A percentile compares a stretch with the other conserved stretches of the same genome.
phyloP scores from a whole-genome alignment of 2,888 invertebrate species.

The Caenorhabditis sp. region DNA sequence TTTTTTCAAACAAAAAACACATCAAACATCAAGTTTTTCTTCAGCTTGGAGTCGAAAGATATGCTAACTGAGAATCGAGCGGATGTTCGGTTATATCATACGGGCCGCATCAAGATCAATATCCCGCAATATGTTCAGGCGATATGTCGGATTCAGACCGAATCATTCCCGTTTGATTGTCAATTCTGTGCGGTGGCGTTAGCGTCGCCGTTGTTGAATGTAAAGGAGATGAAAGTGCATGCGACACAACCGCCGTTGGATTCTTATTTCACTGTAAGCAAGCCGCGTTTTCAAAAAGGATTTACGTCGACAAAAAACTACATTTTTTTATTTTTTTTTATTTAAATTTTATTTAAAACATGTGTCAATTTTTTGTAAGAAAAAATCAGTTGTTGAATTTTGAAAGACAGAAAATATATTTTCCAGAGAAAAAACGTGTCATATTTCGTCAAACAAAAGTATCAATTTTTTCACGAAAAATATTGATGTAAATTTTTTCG shows the following conservation, averaged over 20 bases:
- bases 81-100: slow-evolving; percentile 53
- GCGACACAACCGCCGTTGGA: slow-evolving; percentile 63
- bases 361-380: too few relatives aligned
- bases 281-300: too few relatives aligned
- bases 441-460: too few relatives aligned
- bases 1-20: neutral
- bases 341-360: too few relatives aligned
- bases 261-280: slow-evolving; percentile 59
- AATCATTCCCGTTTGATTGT: slow-evolving; percentile 60
- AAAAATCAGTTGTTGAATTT: too few relatives aligned
- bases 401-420: too few relatives aligned
- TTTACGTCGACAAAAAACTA: neutral
- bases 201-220: slow-evolving; percentile 62
- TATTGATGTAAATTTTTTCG: too few relatives aligned
- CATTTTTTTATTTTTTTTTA: neutral
- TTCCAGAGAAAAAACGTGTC: too few relatives aligned
- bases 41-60: slow-evolving; percentile 62
- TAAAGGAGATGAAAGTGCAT: slow-evolving; percentile 64
- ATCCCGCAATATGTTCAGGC: slow-evolving; percentile 66
- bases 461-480: too few relatives aligned
- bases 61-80: slow-evolving; percentile 63
- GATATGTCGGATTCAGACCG: slow-evolving; percentile 63
- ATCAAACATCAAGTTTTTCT: neutral
- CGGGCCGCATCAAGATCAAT: slow-evolving; percentile 54
- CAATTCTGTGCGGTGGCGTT: slow-evolving; percentile 65